phyloP scores from a whole-genome alignment of 2,888 invertebrate genomes.

The Drosophila gaucha region DNA sequence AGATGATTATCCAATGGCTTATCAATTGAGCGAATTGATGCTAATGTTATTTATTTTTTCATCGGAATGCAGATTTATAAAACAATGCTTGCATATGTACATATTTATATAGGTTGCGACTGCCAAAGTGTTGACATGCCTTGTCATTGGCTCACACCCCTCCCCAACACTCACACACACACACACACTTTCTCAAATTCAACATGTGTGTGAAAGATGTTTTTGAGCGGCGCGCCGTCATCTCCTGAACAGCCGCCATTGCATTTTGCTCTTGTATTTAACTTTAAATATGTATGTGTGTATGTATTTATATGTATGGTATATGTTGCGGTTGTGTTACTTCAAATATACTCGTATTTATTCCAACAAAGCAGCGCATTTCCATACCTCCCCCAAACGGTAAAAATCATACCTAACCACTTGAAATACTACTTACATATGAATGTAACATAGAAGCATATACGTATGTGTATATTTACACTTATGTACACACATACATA shows the following conservation, averaged over 20 bases:
- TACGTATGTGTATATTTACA: slow-evolving; percentile 7
- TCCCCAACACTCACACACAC: neutral
- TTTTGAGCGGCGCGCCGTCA: slow-evolving; percentile 34
- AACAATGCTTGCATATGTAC: neutral
- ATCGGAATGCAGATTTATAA: slow-evolving; percentile 11
- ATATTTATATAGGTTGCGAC: slow-evolving; percentile 11
- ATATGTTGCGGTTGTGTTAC: slow-evolving; percentile 43
- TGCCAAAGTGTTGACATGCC: slow-evolving; percentile 52
- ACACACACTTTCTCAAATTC: slow-evolving; percentile 5
- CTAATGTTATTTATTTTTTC: slow-evolving; percentile 17
- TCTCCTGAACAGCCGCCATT: slow-evolving; percentile 51
- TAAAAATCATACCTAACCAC: slow-evolving; percentile 52
- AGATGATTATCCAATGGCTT: slow-evolving; percentile 30
- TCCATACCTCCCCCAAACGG: slow-evolving; percentile 13
- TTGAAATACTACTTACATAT: slow-evolving; percentile 38
- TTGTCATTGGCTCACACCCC: slow-evolving; percentile 35
- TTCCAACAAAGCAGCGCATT: slow-evolving; percentile 38
- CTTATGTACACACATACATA: neutral
- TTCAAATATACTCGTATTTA: slow-evolving; percentile 32
- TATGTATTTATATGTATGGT: neutral
- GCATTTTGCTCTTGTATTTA: slow-evolving; percentile 21
- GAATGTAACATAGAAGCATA: neutral
- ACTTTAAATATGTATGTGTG: neutral
- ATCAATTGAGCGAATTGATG: slow-evolving; percentile 34
- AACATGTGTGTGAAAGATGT: slow-evolving; percentile 63